Evolutionary conservation across 2,113 vertebrate species (phyloP).

Genomic region (Centrocercus urophasianus): DNA sequence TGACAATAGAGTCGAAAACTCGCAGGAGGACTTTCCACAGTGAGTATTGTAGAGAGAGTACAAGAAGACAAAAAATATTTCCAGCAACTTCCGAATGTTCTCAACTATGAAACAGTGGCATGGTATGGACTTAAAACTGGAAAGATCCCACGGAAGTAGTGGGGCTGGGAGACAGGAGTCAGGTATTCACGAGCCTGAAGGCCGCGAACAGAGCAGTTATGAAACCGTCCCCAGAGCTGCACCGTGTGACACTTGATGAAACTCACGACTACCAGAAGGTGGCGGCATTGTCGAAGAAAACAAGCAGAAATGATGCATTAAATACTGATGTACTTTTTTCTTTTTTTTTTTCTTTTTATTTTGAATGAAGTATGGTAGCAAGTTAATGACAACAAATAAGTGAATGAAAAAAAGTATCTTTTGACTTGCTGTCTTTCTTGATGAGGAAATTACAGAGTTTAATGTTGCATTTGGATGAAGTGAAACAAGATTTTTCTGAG

Average conservation of each 20-base stretch:
- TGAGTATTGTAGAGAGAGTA: background rate
- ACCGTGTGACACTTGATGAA: background rate
- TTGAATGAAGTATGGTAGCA: conserved; percentile 19
- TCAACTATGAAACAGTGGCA: background rate
- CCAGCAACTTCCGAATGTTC: background rate
- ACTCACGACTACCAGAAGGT: conserved; percentile 71
- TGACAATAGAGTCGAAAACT: background rate
- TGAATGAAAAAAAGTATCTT: conserved; percentile 1
- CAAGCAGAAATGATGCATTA: background rate
- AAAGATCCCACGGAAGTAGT: background rate
- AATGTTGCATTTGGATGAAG: conserved; percentile 13
- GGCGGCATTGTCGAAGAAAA: conserved; percentile 82
- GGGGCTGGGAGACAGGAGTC: background rate
- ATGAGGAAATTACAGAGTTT: conserved; percentile 31
- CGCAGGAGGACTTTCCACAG: background rate
- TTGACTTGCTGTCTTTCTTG: background rate
- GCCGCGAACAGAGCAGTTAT: background rate
- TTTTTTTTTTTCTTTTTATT: no score
- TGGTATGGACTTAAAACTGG: background rate
- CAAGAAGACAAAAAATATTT: background rate
- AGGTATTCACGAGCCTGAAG: background rate
- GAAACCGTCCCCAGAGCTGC: background rate
- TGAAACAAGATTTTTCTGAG: conserved; percentile 9
- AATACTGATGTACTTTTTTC: background rate
- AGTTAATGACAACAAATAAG: conserved; percentile 32